Evolutionary conservation across 2,888 invertebrate genomes (phyloP).

Genomic region (Mesochorus sp.): DNA sequence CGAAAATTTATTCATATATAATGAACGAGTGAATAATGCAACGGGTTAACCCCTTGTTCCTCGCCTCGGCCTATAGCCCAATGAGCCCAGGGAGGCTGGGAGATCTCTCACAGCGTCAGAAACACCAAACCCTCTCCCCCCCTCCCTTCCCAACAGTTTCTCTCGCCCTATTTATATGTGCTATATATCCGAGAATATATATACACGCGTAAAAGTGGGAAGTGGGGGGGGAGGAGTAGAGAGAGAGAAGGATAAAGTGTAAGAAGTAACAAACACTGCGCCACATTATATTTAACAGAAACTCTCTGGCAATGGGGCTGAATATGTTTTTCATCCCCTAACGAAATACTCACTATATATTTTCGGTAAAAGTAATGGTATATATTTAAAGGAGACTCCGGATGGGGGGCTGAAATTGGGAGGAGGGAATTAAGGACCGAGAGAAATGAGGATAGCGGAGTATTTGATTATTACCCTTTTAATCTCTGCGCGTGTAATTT

Average conservation of each 20-base stretch:
- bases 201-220: slow-evolving; percentile 43
- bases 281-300: slow-evolving; percentile 78
- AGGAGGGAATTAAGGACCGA: slow-evolving; percentile 76
- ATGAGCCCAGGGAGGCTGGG: slow-evolving; percentile 68
- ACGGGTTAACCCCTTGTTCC: slow-evolving; percentile 81
- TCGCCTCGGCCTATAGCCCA: slow-evolving; percentile 69
- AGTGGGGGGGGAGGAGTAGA: slow-evolving; percentile 28
- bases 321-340: slow-evolving; percentile 23
- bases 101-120: slow-evolving; percentile 55
- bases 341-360: slow-evolving; percentile 70
- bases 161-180: slow-evolving; percentile 19
- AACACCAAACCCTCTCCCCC: slow-evolving; percentile 22
- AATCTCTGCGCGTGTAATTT: slow-evolving; percentile 70
- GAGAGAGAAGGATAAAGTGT: slow-evolving; percentile 59
- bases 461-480: slow-evolving; percentile 82
- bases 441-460: slow-evolving; percentile 62
- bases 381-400: not conserved
- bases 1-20: slow-evolving; percentile 83
- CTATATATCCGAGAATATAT: not conserved
- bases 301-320: slow-evolving; percentile 57
- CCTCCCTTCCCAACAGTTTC: slow-evolving; percentile 30
- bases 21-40: slow-evolving; percentile 81
- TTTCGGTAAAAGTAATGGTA: slow-evolving; percentile 76
- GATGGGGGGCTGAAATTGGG: slow-evolving; percentile 53
- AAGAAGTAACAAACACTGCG: slow-evolving; percentile 79